These are phyloP conservation scores for Aphidius gifuensis DNA, from an alignment of 1,140 invertebrate genomes.

Conservation along the genomic window DNA sequence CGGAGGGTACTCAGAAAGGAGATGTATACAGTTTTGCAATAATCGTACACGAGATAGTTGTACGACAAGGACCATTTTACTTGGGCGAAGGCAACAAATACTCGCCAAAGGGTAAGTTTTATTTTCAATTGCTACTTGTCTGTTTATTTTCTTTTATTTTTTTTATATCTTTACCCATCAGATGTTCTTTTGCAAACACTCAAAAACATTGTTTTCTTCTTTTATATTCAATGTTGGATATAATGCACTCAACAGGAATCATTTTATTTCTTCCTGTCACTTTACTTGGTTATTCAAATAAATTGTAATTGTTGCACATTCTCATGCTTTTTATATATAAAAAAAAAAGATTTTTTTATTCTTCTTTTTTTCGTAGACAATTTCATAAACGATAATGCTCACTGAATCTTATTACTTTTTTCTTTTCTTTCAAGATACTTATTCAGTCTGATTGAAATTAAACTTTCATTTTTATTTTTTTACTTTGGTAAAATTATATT, in stretches of 20 bases:
- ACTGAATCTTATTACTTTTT: too few relatives aligned
- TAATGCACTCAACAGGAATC: background rate
- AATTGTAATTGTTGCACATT: background rate
- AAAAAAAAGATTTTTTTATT: too few relatives aligned
- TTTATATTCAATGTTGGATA: conserved; percentile 3
- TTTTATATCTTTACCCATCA: background rate
- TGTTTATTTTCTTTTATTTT: conserved; percentile 5
- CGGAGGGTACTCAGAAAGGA: conserved; percentile 82
- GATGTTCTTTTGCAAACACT: background rate
- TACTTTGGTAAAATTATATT: too few relatives aligned
- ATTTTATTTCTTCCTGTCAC: background rate
- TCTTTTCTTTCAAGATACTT: too few relatives aligned
- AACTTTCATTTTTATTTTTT: too few relatives aligned
- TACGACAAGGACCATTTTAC: conserved; percentile 84
- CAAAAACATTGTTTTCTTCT: background rate
- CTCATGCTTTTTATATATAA: too few relatives aligned
- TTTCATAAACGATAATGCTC: too few relatives aligned
- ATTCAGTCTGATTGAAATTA: too few relatives aligned
- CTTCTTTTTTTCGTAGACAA: too few relatives aligned
- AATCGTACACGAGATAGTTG: conserved; percentile 89
- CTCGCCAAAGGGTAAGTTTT: conserved; percentile 66
- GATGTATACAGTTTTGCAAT: conserved; percentile 96
- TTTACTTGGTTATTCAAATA: conserved; percentile 5
- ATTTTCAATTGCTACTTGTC: conserved; percentile 10
- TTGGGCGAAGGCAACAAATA: conserved; percentile 63